phyloP scores from a whole-genome alignment of 2,113 vertebrate genomes.

The Coryphaenoides rupestris region DNA sequence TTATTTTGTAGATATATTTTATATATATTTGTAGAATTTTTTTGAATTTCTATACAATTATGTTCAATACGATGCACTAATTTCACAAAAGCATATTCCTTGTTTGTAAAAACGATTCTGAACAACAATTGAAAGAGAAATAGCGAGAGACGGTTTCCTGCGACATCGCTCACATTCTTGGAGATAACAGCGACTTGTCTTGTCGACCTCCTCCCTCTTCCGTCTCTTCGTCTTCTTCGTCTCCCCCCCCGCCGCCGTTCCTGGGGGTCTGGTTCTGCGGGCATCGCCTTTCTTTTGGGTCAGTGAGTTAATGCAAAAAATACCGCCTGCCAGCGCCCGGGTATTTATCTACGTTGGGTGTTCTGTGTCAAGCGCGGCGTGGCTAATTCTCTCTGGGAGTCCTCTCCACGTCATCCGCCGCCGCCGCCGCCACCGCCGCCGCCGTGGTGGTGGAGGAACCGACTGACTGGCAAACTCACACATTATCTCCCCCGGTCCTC shows the following conservation, averaged over 20 bases:
- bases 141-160: slow-evolving; percentile 33
- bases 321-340: slow-evolving; percentile 66
- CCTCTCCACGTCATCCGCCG: too few species aligned
- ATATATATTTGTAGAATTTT: too few species aligned
- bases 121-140: slow-evolving; percentile 45
- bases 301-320: slow-evolving; percentile 75
- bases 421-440: too few species aligned
- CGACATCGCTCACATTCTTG: slow-evolving; percentile 43
- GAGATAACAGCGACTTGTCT: slow-evolving; percentile 49
- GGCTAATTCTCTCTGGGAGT: slow-evolving; percentile 66
- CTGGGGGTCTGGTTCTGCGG: slow-evolving; percentile 58
- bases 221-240: neutral
- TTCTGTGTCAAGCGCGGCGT: slow-evolving; percentile 66
- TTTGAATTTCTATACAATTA: too few species aligned
- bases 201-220: too few species aligned
- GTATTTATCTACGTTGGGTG: slow-evolving; percentile 70
- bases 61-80: too few species aligned
- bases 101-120: too few species aligned
- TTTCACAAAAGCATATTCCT: too few species aligned
- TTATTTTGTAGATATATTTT: too few species aligned
- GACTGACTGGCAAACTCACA: slow-evolving; percentile 63
- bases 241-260: slow-evolving; percentile 38
- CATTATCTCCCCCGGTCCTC: slow-evolving; percentile 66
- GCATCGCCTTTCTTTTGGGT: slow-evolving; percentile 71
- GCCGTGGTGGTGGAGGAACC: slow-evolving; percentile 48